Evolutionary conservation across 2,888 invertebrate species (phyloP).

Genomic region (Chrysomela aeneicollis): DNA sequence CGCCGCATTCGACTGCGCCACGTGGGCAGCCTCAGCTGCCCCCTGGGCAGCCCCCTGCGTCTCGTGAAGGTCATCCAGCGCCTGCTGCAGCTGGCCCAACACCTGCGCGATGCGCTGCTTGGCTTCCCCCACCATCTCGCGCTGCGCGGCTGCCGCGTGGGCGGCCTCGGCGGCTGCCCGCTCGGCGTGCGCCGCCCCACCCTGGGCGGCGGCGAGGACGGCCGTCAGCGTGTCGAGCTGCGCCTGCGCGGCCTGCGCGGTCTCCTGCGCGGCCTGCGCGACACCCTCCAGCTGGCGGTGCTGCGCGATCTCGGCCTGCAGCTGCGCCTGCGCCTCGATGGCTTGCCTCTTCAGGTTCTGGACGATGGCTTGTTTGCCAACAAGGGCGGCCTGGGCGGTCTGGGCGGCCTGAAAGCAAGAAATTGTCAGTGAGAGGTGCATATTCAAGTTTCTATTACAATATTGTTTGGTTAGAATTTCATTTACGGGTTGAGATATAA

Average conservation of each 20-base stretch:
- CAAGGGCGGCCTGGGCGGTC: slow-evolving; percentile 69
- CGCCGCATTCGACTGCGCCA: slow-evolving; percentile 76
- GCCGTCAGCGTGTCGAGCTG: slow-evolving; percentile 71
- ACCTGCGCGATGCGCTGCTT: slow-evolving; percentile 70
- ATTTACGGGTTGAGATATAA: too few relatives aligned
- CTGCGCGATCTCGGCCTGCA: slow-evolving; percentile 74
- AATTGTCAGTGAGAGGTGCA: too few relatives aligned
- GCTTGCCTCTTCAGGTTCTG: slow-evolving; percentile 72
- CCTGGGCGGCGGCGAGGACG: slow-evolving; percentile 63
- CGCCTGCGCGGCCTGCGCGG: slow-evolving; percentile 75
- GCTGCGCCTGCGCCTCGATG: slow-evolving; percentile 69
- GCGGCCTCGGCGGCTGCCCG: slow-evolving; percentile 41
- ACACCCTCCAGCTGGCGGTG: slow-evolving; percentile 74
- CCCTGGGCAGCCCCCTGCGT: slow-evolving; percentile 72
- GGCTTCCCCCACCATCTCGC: slow-evolving; percentile 62
- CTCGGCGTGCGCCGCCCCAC: slow-evolving; percentile 39
- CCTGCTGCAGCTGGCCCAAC: slow-evolving; percentile 72
- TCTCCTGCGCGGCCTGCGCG: slow-evolving; percentile 71
- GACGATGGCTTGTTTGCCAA: slow-evolving; percentile 65
- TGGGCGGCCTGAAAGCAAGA: slow-evolving; percentile 65
- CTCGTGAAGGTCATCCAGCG: slow-evolving; percentile 74
- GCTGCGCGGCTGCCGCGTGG: slow-evolving; percentile 43
- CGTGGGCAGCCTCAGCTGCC: slow-evolving; percentile 71
- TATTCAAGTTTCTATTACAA: too few relatives aligned
- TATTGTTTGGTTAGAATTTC: slow-evolving; percentile 1